phyloP scores from a whole-genome alignment of 2,797 vertebrate species.

The Acipenser oxyrinchus region DNA sequence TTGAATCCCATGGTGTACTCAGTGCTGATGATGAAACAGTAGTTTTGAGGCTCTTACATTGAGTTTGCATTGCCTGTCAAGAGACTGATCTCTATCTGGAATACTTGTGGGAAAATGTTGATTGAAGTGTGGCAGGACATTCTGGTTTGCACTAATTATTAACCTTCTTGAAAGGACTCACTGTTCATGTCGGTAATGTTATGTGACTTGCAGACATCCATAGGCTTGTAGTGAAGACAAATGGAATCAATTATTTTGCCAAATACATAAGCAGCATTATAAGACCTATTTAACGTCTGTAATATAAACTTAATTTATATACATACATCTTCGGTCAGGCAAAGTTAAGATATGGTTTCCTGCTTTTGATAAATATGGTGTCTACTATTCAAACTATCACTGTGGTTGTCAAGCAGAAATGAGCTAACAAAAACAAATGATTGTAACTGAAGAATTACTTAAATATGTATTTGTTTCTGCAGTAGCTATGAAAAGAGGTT shows the following conservation, averaged over 20 bases:
- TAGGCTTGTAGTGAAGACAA: slow-evolving; percentile 17
- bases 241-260: slow-evolving; percentile 41
- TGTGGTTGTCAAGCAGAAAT: slow-evolving; percentile 21
- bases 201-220: slow-evolving; percentile 18
- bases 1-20: neutral
- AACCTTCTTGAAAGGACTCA: slow-evolving; percentile 18
- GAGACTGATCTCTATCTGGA: slow-evolving; percentile 29
- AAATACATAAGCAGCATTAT: slow-evolving; percentile 33
- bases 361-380: slow-evolving; percentile 28
- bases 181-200: slow-evolving; percentile 21
- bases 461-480: neutral
- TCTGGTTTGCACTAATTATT: slow-evolving; percentile 30
- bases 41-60: neutral
- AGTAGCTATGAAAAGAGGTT: neutral
- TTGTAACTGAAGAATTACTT: no score
- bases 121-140: slow-evolving; percentile 29
- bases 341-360: slow-evolving; percentile 32
- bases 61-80: neutral
- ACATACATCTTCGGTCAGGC: slow-evolving; percentile 30
- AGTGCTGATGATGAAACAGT: slow-evolving; percentile 4
- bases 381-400: slow-evolving; percentile 25
- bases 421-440: neutral
- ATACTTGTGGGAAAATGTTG: slow-evolving; percentile 15
- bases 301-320: slow-evolving; percentile 30
- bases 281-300: slow-evolving; percentile 40